Base-by-base conservation (phyloP, 2,888 invertebrate genomes). In the Stegana nigrithorax region DNA sequence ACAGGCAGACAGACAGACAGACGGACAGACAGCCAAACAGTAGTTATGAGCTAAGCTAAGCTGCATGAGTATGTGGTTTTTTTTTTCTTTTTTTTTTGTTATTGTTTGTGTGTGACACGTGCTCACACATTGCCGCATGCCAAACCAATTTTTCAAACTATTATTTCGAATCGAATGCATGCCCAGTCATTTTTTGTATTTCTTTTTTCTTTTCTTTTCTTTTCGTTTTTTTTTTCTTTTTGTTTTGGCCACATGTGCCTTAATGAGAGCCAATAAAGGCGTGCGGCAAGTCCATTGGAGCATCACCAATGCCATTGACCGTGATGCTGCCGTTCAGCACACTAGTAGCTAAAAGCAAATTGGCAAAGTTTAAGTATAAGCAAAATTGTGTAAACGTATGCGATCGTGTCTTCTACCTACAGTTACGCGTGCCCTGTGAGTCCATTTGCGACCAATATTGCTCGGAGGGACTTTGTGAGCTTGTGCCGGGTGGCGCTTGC, bases 401-500 rank as follows among this genome's bases (percentile, higher is more conserved):
- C 25, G 42, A 60, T 39, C 60, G 19, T 10, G 12, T n/a, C 62
- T 21, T 6, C 53, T 68, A 68, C 79, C 68, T 71, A 83, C 84
- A 82, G 72, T 81, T 84, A 65, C 84, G 75, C 32, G 75, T 80
- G 63, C 83, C 92, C 78, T 93, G 92, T 3, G 92, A 90, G 83
- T 95, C 95, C 72, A 95, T 86, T 61, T 93, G 92, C 73, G 91
- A 90, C 96, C 96, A 96, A 81, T 95, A 96, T 60, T 91, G 90
- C 86, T 98, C 98, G 80, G 96, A 97, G 0, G 98, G 98, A 1
- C 97, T 97, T 53, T 92, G 91, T 64, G 91, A 92, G 81, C 93
- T 94, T 55, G 93, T 92, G 10, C 97, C 96, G 0, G 97, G 97
- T 6, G 97, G 97, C 0, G 97, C 94, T 60, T 93, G 92, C 0